Conservation (phyloP, 2,888 invertebrate genomes). For the Chromoteleia sp. region DNA sequence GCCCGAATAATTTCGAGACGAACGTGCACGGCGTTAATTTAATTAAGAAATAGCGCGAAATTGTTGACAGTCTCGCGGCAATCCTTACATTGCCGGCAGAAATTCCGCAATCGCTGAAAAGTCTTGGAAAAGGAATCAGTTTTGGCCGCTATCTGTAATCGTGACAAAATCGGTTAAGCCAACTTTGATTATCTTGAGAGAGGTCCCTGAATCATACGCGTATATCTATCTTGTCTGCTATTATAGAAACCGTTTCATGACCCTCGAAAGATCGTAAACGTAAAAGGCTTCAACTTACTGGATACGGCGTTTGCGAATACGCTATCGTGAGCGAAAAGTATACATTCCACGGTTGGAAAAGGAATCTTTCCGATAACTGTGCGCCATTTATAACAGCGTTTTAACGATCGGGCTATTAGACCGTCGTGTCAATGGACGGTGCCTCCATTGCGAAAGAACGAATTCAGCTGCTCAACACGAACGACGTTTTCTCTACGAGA, state of each 20-base stretch:
- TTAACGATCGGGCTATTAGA: slow-evolving; percentile 54
- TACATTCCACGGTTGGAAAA: slow-evolving; percentile 53
- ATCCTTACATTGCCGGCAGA: too few relatives aligned
- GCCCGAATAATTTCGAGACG: too few relatives aligned
- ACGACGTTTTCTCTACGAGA: slow-evolving; percentile 16
- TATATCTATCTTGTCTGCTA: slow-evolving; percentile 43
- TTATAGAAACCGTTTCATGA: slow-evolving; percentile 68
- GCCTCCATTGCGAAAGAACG: slow-evolving; percentile 41
- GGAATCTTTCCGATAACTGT: slow-evolving; percentile 68
- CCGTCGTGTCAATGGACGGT: slow-evolving; percentile 48
- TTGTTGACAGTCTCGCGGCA: too few relatives aligned
- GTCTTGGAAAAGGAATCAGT: neutral
- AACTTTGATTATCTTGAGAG: slow-evolving; percentile 34
- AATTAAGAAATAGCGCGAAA: too few relatives aligned
- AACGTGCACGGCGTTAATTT: too few relatives aligned
- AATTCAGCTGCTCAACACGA: slow-evolving; percentile 23
- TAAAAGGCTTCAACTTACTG: slow-evolving; percentile 60
- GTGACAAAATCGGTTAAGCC: slow-evolving; percentile 24
- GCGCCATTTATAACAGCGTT: slow-evolving; percentile 69
- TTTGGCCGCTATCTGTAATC: neutral
- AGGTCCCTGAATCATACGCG: slow-evolving; percentile 31
- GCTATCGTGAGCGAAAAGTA: slow-evolving; percentile 56
- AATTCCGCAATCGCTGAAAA: too few relatives aligned
- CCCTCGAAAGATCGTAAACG: slow-evolving; percentile 70
- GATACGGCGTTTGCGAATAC: slow-evolving; percentile 47